A percentile compares a stretch with the other conserved stretches of the same genome.
phyloP scores from a whole-genome alignment of 2,888 invertebrate species.

The Ophion ventricosus region DNA sequence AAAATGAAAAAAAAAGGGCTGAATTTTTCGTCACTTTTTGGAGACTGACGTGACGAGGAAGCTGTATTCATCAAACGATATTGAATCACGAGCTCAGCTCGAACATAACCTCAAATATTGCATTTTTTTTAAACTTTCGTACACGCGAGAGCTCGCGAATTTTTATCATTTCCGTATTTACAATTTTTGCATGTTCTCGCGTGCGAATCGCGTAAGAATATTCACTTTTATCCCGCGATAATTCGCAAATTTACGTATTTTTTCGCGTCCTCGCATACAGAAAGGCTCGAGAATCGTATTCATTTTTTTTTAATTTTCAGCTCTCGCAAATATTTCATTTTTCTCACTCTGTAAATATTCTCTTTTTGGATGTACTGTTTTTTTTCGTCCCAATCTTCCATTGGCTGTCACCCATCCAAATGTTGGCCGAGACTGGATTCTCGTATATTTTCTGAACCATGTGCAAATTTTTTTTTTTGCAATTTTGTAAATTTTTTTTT shows the following conservation, averaged over 20 bases:
- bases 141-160: neutral
- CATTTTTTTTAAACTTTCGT: neutral
- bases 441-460: no score
- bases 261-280: neutral
- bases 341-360: no score
- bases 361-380: no score
- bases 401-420: no score
- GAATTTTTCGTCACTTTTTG: neutral
- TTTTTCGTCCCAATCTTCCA: no score
- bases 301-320: neutral
- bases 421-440: no score
- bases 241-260: no score
- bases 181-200: neutral
- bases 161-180: neutral
- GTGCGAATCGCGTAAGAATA: no score
- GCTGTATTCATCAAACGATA: neutral
- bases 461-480: no score
- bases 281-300: neutral
- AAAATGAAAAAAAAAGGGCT: neutral
- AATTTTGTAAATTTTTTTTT: no score
- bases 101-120: conserved; percentile 43
- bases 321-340: no score
- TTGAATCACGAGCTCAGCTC: neutral
- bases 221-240: no score
- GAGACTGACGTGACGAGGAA: neutral